Base-by-base conservation (phyloP, 1,140 invertebrate genomes). In the Heliconius eleuchia region DNA sequence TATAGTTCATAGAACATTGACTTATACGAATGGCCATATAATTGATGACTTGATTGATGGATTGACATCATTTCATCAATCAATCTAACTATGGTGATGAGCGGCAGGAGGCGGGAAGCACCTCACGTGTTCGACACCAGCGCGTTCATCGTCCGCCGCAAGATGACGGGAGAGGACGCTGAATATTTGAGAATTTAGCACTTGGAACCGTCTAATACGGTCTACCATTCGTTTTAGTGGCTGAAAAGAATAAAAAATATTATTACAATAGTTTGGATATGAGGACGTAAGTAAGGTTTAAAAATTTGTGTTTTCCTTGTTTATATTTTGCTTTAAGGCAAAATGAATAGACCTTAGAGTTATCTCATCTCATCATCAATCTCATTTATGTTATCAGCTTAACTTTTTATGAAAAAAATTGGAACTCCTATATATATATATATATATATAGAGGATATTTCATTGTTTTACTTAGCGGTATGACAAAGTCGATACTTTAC, bases 161-260 rank as follows among this genome's bases (percentile, higher is more conserved):
- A 99, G 95, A 95, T 99, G 99, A 92, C 99, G 99, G 94, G 99
- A 99, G 42, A 99, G 95, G 66, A 99, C 98, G 27, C 99, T 98
- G 95, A 99, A 99, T 80, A 99, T 99, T 95, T 99, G 99, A 72
- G 98, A 99, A 95, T 99, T 99, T 66, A 99, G 95, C 79, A 99
- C 98, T 95, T 99, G 99, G 95, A 99, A 99, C 77, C 99, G 96
- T 74, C 99, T 96, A 85, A 99, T 99, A 82, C 99, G 96, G 94
- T 99, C 99, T 72, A 99, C 98, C 98, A 99, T 99, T 78, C 97
- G 96, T 89, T 99, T 99, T 83, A 99, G 95, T 85, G 98, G 97
- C 98, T 99, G 89, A 85, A 72, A 72, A 23, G 13, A 66, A n/a
- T 11, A n/a, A 13, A 13, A 23, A 57, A 57, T 23, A 57, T 57